Evolutionary conservation across 2,113 vertebrate genomes (phyloP), one percentile per base, ranked within the genome.

Genomic region (Lamprologus tigripictilis): DNA sequence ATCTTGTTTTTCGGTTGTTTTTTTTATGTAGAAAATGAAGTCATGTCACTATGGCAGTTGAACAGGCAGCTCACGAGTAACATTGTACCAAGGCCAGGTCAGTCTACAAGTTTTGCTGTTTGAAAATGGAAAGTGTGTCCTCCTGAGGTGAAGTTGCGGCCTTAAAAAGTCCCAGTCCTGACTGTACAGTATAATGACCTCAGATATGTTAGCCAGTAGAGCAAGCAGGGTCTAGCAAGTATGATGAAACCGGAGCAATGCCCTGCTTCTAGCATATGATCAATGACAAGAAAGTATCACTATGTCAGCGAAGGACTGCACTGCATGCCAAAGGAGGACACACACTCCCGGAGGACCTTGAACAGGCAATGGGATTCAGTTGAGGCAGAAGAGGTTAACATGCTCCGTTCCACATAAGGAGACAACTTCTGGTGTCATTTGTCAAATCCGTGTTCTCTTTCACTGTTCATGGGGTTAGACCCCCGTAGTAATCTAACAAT

Each of bases 181-280:
- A 81, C 81, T 89, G 78, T 92, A 93, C 90, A 88, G 86, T 88
- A 89, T 93, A 93, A 96, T 91, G 94, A 93, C 94, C 92, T 90
- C 4, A 80, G 89, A 93, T 92, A 86, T 84, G 92, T 94, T 92
- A 86, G 90, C 91, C 88, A 85, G 42, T 86, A 89, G 93, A 71
- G 88, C 86, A 81, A 90, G 86, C 88, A 11, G 73, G 86, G 90
- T 94, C 85, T 85, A 55, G 95, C 94, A 95, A 96, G 91, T 86
- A 95, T 96, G 95, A 95, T 96, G 94, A 94, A 96, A 96, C 94
- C 88, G 4, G 31, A 88, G 95, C 93, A 96, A 95, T 93, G 93
- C 85, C 92, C 93, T 45, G 90, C 83, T 93, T 90, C 89, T 80
- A 86, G 91, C 87, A 53, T 76, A 90, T 95, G 94, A 96, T 96